Conservation (phyloP, 2,113 vertebrate species). For the Oostethus manadensis region DNA sequence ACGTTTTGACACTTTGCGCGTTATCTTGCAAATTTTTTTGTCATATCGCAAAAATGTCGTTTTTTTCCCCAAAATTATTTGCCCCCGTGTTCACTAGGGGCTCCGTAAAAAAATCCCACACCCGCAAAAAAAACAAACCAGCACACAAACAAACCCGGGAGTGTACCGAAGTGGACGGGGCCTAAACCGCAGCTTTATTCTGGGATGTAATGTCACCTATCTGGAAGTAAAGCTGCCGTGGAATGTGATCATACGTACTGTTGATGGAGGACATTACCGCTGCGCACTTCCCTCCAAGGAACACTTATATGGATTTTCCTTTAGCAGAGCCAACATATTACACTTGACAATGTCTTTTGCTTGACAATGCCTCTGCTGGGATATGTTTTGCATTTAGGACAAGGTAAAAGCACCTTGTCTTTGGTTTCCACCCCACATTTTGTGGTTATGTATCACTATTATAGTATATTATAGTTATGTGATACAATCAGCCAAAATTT, state of each 20-base stretch:
- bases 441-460: background rate
- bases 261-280: constrained; percentile 7
- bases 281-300: constrained; percentile 36
- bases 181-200: background rate
- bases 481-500: too few relatives aligned
- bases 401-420: background rate
- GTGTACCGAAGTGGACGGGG: too few relatives aligned
- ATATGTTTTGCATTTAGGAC: constrained; percentile 31
- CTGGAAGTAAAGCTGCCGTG: background rate
- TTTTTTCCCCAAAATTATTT: too few relatives aligned
- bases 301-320: background rate
- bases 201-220: background rate
- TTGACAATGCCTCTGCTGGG: constrained; percentile 9
- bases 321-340: background rate
- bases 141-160: too few relatives aligned
- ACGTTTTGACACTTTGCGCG: too few relatives aligned
- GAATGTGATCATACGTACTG: constrained; percentile 15
- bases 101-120: too few relatives aligned
- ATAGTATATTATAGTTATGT: too few relatives aligned
- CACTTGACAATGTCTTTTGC: background rate
- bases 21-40: too few relatives aligned
- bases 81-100: too few relatives aligned
- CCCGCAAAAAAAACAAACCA: background rate
- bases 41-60: too few relatives aligned
- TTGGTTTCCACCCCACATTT: background rate